These are phyloP conservation scores for Prunella fulvescens DNA, from an alignment of 2,113 vertebrate genomes.

Conservation along the genomic window DNA sequence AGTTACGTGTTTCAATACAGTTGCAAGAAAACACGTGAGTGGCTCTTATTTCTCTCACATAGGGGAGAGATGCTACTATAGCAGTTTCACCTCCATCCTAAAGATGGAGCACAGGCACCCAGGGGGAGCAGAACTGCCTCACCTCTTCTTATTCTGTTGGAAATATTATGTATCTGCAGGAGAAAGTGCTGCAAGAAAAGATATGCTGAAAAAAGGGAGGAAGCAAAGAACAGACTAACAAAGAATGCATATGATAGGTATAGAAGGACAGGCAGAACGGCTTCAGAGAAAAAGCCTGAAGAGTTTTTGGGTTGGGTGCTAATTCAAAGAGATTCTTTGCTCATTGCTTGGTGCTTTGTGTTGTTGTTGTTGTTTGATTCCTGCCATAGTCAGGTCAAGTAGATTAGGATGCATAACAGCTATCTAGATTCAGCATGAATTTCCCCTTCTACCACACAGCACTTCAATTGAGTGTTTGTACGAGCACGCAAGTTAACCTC, in stretches of 20 bases:
- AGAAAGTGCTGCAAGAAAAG: not conserved
- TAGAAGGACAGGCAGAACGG: rapidly evolving
- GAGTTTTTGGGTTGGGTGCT: not conserved
- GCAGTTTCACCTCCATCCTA: not conserved
- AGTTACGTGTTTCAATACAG: not conserved
- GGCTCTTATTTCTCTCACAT: not conserved
- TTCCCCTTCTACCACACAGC: not conserved
- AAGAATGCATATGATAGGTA: not conserved
- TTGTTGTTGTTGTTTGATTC: not conserved
- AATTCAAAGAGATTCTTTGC: not conserved
- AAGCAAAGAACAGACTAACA: not conserved
- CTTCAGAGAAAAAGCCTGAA: not conserved
- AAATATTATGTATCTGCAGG: not conserved
- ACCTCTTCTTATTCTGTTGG: not conserved
- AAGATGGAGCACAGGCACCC: not conserved
- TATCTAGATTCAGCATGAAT: not conserved
- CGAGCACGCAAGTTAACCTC: not conserved
- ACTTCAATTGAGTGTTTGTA: not conserved
- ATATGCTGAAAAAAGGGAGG: not conserved
- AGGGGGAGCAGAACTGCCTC: not conserved
- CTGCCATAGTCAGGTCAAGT: not conserved
- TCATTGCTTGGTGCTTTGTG: not conserved
- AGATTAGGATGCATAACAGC: not conserved
- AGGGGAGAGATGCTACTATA: not conserved
- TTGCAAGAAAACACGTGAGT: not conserved